Conservation (phyloP, 2,888 invertebrate species). For the Eupithecia dodoneata region DNA sequence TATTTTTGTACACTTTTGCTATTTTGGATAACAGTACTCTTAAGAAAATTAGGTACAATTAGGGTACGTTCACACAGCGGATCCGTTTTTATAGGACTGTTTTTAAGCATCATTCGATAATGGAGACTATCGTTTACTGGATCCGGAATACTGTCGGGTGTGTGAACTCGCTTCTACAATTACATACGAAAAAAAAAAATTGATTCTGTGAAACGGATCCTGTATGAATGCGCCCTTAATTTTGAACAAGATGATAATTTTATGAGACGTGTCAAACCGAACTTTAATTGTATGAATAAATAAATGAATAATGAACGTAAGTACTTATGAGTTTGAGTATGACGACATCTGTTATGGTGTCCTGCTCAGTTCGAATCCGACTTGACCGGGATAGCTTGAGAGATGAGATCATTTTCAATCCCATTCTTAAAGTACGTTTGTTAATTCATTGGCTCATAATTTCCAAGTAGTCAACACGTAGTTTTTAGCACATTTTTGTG, state of each 20-base stretch:
- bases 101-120: no score
- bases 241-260: not conserved
- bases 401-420: not conserved
- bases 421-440: not conserved
- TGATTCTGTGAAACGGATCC: no score
- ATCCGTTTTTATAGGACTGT: no score
- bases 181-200: no score
- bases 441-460: not conserved
- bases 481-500: not conserved
- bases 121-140: no score
- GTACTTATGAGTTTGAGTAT: not conserved
- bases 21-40: not conserved
- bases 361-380: not conserved
- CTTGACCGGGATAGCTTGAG: not conserved
- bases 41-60: not conserved
- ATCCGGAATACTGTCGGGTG: no score
- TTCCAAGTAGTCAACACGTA: not conserved
- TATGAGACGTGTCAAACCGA: not conserved
- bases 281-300: not conserved
- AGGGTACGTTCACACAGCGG: no score
- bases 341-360: not conserved
- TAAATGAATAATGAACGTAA: not conserved
- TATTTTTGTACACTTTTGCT: not conserved
- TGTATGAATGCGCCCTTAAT: not conserved
- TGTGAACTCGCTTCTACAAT: no score